Base-by-base conservation (phyloP, 2,113 vertebrate species). In the Regulus satrapa region DNA sequence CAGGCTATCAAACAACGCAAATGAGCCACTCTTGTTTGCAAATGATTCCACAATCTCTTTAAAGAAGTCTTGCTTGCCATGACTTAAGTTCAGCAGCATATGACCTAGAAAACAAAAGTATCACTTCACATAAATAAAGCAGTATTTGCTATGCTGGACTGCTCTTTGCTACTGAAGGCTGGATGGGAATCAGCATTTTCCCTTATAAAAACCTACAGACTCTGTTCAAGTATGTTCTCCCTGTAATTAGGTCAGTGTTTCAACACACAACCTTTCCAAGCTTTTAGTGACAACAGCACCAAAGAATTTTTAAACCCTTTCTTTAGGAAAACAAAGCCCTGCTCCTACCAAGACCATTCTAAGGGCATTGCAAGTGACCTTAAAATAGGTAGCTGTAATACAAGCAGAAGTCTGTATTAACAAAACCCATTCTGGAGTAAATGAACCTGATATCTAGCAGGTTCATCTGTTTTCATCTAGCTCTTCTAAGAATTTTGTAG, bases 1-100 rank as follows among this genome's bases (percentile, higher is more conserved):
- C 8, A 99, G 96, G 84, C 98, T 97, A 69, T 99, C 98, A 78
- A 99, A 98, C 69, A 99, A 95, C 4, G 97, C 94, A 81, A 97
- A 98, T 26, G 98, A 99, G 45, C 99, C 99, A 14, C 95, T 98
- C 64, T 97, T 97, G 94, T 99, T 99, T 54, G 99, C 99, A 96
- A 99, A 99, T 18, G 97, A 98, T 90, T 99, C 99, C 71, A 99
- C 98, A 84, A 99, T 97, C 84, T 99, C 98, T 95, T 98, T 98
- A 83, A 99, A 98, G 95, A 99, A 98, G 63, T 98, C 97, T 54
- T 98, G 96, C 34, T 98, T 96, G 82, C 99, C 98, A 31, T 88
- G 93, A 94, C 98, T 98, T 92, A 99, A 97, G 74, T 99, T 99
- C 80, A 99, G 94, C 95, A 99, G 94, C 99, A 99, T 99, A 93